Conservation (phyloP, 2,113 vertebrate species). For the Natator depressus region DNA sequence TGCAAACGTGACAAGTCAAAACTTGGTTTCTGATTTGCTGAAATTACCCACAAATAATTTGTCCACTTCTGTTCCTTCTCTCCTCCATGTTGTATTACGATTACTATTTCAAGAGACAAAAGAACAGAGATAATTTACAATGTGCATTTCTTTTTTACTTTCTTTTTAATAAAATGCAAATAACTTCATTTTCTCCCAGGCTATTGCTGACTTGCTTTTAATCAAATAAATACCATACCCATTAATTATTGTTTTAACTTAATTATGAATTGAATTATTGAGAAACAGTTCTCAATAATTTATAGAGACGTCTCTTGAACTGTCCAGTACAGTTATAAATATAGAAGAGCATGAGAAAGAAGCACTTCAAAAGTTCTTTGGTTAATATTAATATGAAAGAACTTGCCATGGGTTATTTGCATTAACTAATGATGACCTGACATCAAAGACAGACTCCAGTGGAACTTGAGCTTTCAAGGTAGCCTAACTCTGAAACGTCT, state of each 20-base stretch:
- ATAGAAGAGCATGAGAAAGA: neutral
- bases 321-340: constrained; percentile 5
- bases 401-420: constrained; percentile 9
- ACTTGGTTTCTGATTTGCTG: neutral
- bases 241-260: constrained; percentile 56
- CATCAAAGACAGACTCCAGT: constrained; percentile 61
- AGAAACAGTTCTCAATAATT: neutral
- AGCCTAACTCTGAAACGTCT: constrained; percentile 71
- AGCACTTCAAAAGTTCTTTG: neutral
- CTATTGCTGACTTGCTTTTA: constrained; percentile 44
- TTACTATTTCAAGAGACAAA: constrained; percentile 52
- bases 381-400: neutral
- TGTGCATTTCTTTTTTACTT: constrained; percentile 20
- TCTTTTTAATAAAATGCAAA: constrained; percentile 25
- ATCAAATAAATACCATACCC: constrained; percentile 28
- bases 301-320: constrained; percentile 13
- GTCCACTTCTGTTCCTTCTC: neutral
- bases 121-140: constrained; percentile 46
- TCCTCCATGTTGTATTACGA: neutral
- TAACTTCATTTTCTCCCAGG: constrained; percentile 37
- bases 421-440: constrained; percentile 71
- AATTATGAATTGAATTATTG: constrained; percentile 49
- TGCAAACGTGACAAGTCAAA: neutral
- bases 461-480: constrained; percentile 57
- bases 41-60: constrained; percentile 43